Evolutionary conservation across 2,888 invertebrate species (phyloP).

Genomic region (Drosophila histrio): DNA sequence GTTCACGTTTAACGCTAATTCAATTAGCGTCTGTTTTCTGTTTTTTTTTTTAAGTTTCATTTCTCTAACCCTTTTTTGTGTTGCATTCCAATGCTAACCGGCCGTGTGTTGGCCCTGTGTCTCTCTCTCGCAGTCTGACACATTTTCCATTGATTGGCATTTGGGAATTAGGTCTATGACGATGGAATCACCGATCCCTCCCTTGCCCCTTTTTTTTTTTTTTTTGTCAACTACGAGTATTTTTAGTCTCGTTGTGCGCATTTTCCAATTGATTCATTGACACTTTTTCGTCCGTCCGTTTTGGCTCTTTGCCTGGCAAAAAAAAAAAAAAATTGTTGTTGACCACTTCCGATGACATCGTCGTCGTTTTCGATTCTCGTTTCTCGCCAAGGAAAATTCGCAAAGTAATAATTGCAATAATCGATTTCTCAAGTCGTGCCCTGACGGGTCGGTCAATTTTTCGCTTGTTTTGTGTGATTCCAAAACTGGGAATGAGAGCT

Average conservation of each 20-base stretch:
- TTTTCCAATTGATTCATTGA: constrained; percentile 60
- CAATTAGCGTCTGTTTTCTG: constrained; percentile 33
- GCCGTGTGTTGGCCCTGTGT: constrained; percentile 21
- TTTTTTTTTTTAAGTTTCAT: neutral
- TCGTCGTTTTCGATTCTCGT: constrained; percentile 8
- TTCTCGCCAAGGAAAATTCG: constrained; percentile 35
- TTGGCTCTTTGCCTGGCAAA: constrained; percentile 3
- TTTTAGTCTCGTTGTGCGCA: constrained; percentile 27
- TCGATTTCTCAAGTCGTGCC: constrained; percentile 41
- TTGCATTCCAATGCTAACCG: constrained; percentile 49
- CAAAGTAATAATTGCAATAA: constrained; percentile 59
- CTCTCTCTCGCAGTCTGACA: constrained; percentile 40
- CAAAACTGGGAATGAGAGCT: neutral
- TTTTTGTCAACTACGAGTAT: constrained; percentile 27
- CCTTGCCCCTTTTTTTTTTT: too few relatives aligned
- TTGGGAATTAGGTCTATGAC: constrained; percentile 70
- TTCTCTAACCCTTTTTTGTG: constrained; percentile 20
- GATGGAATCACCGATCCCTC: constrained; percentile 6
- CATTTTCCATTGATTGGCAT: constrained; percentile 51
- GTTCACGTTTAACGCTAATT: constrained; percentile 41
- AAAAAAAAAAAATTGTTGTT: too few relatives aligned
- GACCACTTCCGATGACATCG: constrained; percentile 39
- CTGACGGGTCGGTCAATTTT: constrained; percentile 19
- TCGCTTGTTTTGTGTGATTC: neutral
- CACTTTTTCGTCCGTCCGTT: constrained; percentile 18